Percentiles rank a stretch among this genome's conserved stretches.
Evolutionary conservation across 1,140 invertebrate species (phyloP).

Genomic region (Drosophila nikananu): DNA sequence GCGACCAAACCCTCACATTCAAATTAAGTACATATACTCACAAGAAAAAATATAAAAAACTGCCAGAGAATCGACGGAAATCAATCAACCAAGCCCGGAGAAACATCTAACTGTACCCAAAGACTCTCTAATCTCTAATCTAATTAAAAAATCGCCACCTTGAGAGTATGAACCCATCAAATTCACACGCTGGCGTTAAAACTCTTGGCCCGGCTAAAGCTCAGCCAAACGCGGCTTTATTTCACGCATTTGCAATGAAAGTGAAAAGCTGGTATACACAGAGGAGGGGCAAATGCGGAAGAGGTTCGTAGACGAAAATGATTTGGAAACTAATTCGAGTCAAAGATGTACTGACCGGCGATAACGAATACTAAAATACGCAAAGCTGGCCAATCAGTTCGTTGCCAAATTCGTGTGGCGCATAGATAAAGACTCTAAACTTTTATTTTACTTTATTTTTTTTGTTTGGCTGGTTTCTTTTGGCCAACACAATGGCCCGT

Average conservation of each 20-base stretch:
- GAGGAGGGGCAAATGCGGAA: slow-evolving; percentile 14
- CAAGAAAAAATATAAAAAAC: not conserved
- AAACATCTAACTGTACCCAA: slow-evolving; percentile 16
- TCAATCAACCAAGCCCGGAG: slow-evolving; percentile 12
- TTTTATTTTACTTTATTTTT: slow-evolving; percentile 13
- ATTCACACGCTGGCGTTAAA: slow-evolving; percentile 76
- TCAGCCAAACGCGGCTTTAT: slow-evolving; percentile 15
- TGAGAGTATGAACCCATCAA: slow-evolving; percentile 36
- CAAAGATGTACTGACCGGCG: slow-evolving; percentile 27
- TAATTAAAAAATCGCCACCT: slow-evolving; percentile 52
- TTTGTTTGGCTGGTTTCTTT: slow-evolving; percentile 42
- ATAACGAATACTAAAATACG: slow-evolving; percentile 35
- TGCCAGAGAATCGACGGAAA: slow-evolving; percentile 37
- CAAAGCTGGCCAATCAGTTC: slow-evolving; percentile 45
- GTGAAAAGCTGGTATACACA: slow-evolving; percentile 51
- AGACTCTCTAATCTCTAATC: slow-evolving; percentile 37
- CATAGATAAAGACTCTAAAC: slow-evolving; percentile 47
- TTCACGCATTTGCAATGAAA: slow-evolving; percentile 73
- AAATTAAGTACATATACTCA: slow-evolving; percentile 27
- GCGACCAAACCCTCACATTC: slow-evolving; percentile 36
- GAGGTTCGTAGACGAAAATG: slow-evolving; percentile 26
- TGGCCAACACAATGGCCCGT: slow-evolving; percentile 59
- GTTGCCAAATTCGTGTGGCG: slow-evolving; percentile 53
- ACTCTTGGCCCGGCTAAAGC: slow-evolving; percentile 18
- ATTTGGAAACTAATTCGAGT: slow-evolving; percentile 52